Evolutionary conservation across 2,888 invertebrate species (phyloP), one percentile per base, ranked within the genome.

Genomic region (Thera obeliscata): DNA sequence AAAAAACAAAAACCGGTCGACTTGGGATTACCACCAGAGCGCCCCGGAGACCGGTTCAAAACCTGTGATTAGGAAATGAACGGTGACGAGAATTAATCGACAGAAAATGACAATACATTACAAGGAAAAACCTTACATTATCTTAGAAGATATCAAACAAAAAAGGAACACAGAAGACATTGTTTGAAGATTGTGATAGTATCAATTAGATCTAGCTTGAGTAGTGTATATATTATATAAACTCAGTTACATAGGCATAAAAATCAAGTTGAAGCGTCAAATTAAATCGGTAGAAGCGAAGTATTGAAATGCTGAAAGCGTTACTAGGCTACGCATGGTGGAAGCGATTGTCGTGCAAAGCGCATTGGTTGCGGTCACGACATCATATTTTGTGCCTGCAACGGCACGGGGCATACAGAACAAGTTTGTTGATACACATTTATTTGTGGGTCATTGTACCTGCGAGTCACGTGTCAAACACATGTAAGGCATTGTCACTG

Each of bases 251-350:
- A 5, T 1, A 33, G 8, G 38, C 63, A 54, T 35, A n/a, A 41
- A 60, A 52, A 11, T 36, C 9, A 22, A 46, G 52, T 60, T 38
- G 54, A 61, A 61, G 61, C 57, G 9, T 57, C 64, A 64, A 49
- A 58, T 58, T 41, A 65, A 67, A 66, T 62, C 11, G 43, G 9
- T 46, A 46, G 62, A 54, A 69, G 69, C 69, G 66, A 72, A 87
- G 87, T 93, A 93, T 93, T 90, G 93, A 93, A 90, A 85, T 91
- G 84, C 91, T 80, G 84, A 80, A 81, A 75, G 79, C 82, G 93
- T 93, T 88, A 88, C 93, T 92, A 90, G 88, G 93, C 82, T 86
- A 93, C 93, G 84, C 76, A 67, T 75, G 76, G 70, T 58, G 77
- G 77, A 78, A 74, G 72, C 81, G 73, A 79, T 75, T 80, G 73